Conservation (phyloP, 2,888 invertebrate species). For the Trypoxylon attenuatum region DNA sequence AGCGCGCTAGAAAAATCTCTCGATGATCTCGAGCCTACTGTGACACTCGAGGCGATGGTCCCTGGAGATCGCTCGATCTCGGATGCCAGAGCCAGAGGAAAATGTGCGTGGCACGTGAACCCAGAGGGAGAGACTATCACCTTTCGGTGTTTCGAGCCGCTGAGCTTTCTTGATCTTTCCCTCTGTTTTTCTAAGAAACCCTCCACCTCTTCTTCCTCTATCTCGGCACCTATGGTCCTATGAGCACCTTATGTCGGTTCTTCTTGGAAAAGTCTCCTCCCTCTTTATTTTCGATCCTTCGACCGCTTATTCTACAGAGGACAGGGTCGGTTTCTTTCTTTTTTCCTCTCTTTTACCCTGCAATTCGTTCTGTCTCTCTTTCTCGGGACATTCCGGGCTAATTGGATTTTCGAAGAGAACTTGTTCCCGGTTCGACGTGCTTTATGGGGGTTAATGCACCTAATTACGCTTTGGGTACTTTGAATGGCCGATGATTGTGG, state of each 20-base stretch:
- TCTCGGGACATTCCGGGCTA: neutral
- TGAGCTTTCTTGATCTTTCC: slow-evolving; percentile 3
- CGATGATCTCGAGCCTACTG: slow-evolving; percentile 26
- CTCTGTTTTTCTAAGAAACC: slow-evolving; percentile 30
- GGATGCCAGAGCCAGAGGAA: slow-evolving; percentile 32
- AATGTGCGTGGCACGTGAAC: slow-evolving; percentile 51
- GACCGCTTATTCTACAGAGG: neutral
- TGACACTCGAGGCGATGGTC: slow-evolving; percentile 39
- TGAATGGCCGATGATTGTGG: neutral
- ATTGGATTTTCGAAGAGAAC: neutral
- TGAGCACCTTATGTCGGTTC: slow-evolving; percentile 25
- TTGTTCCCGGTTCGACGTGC: neutral
- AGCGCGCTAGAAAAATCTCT: slow-evolving; percentile 8
- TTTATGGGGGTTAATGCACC: no score
- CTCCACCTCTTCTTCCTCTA: neutral
- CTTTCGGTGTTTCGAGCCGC: slow-evolving; percentile 30
- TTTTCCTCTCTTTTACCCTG: neutral
- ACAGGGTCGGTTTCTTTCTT: no score
- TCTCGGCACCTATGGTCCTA: neutral
- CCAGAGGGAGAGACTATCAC: slow-evolving; percentile 34
- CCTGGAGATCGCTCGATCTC: slow-evolving; percentile 30
- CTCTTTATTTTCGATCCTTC: slow-evolving; percentile 1
- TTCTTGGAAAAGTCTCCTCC: neutral
- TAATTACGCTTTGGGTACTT: neutral
- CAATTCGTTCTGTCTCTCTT: no score